These are phyloP conservation scores for Arbacia lixula DNA, from an alignment of 53 echinoderm and acorn worm genomes.

Conservation along the genomic window DNA sequence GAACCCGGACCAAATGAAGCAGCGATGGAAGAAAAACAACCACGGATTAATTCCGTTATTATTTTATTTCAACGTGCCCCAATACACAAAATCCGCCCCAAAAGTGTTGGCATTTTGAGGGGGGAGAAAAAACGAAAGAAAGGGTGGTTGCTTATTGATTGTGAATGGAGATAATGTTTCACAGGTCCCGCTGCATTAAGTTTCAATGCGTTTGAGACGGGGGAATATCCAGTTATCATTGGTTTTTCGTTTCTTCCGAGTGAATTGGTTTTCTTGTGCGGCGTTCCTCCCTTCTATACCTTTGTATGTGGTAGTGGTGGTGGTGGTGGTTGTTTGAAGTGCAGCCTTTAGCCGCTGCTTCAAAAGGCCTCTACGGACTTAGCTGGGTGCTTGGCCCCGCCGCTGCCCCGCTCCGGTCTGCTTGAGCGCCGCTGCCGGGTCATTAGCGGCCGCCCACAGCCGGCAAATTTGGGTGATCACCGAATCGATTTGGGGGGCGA, in stretches of 20 bases:
- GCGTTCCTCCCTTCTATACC: constrained; percentile 3
- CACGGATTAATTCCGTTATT: constrained; percentile 22
- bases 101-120: no score
- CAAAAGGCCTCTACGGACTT: not conserved
- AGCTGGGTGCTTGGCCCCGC: not conserved
- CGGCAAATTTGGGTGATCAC: constrained; percentile 57
- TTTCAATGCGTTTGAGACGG: constrained; percentile 4
- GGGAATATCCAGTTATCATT: constrained; percentile 23
- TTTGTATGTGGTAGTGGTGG: no score
- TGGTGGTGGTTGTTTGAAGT: constrained; percentile 24
- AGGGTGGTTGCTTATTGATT: no score
- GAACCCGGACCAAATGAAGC: not conserved
- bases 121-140: not conserved
- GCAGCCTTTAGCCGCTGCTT: not conserved
- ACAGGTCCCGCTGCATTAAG: constrained; percentile 1
- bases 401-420: not conserved
- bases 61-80: constrained; percentile 14
- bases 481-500: constrained; percentile 36
- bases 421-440: constrained; percentile 1
- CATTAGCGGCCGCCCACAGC: constrained; percentile 35
- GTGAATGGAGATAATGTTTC: constrained; percentile 32
- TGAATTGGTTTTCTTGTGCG: not conserved
- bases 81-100: constrained; percentile 12
- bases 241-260: constrained; percentile 9
- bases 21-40: not conserved